These are phyloP conservation scores for Phyllostomus discolor DNA, from an alignment of 2,113 vertebrate species.

Conservation along the genomic window DNA sequence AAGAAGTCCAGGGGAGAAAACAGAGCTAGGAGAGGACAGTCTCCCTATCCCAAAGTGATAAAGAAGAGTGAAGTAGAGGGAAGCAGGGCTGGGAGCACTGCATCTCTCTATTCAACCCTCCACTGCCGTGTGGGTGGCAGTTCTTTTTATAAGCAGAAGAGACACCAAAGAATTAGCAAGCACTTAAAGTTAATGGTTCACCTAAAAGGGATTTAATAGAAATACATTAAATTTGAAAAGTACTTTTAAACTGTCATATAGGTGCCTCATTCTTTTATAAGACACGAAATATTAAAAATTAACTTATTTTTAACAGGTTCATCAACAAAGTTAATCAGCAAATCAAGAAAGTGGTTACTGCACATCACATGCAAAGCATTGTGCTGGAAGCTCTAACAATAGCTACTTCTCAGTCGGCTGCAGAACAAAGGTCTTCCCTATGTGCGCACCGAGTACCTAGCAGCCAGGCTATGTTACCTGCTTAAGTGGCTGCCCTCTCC, in stretches of 20 bases:
- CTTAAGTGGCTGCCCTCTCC: neutral
- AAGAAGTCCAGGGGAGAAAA: neutral
- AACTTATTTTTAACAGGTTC: neutral
- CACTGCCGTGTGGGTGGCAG: neutral
- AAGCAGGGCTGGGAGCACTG: neutral
- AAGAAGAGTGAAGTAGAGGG: neutral
- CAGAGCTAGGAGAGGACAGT: neutral
- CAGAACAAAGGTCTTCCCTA: neutral
- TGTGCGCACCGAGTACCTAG: neutral
- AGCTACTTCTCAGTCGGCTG: neutral
- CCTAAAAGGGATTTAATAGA: neutral
- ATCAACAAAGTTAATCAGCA: conserved; percentile 5
- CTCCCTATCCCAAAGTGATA: neutral
- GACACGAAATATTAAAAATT: neutral
- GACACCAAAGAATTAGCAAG: neutral
- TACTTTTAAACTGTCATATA: neutral
- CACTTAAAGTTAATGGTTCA: neutral
- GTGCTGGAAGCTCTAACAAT: neutral
- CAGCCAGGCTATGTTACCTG: neutral
- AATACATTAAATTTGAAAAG: neutral
- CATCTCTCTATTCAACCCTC: neutral
- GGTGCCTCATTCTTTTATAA: neutral
- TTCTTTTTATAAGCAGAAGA: neutral
- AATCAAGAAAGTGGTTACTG: neutral
- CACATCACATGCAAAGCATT: neutral